Base-by-base conservation (phyloP, 1,140 invertebrate species). In the Zophobas atratus region DNA sequence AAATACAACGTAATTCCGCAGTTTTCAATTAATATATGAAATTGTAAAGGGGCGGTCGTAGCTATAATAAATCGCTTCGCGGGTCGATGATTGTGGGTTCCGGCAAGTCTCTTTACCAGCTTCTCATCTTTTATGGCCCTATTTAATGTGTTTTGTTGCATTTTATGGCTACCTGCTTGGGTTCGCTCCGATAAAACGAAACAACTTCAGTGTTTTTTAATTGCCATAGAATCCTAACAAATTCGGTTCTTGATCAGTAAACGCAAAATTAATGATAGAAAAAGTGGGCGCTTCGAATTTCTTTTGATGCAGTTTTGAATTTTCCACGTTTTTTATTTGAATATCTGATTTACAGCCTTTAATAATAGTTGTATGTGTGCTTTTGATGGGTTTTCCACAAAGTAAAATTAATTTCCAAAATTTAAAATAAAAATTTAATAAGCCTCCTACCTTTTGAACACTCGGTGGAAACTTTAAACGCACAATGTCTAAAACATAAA, bases 31-130 rank as follows among this genome's bases (percentile, higher is more conserved):
- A 67, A 67, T 67, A 39, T 39, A 43, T 43, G 60, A 67, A 67
- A 67, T 36, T 39, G 34, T 67, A 67, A 67, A 67, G 39, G 60
- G 60, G 60, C 60, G 60, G 60, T 43, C 39, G 39, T 41, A 67
- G 60, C n/a, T n/a, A 41, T 67, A 67, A 67, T 67, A 67, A 67
- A 67, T 67, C 60, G 60, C 39, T 67, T 67, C 39, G 38, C 60
- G 60, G 60, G 39, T 67, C 60, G 60, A 43, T 67, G 60, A 43
- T 67, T 67, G 60, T 67, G 60, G 60, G 60, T 67, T 67, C 60
- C 60, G 60, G 60, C 60, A 67, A 43, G 60, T 43, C 60, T 67
- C 60, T 67, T 67, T 67, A 67, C 38, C 60, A 67, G 60, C 60
- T 67, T 67, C 60, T 67, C 60, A 43, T 41, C 60, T 67, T 67